phyloP scores from a whole-genome alignment of 1,140 invertebrate genomes.

The Thaumetopoea pityocampa region DNA sequence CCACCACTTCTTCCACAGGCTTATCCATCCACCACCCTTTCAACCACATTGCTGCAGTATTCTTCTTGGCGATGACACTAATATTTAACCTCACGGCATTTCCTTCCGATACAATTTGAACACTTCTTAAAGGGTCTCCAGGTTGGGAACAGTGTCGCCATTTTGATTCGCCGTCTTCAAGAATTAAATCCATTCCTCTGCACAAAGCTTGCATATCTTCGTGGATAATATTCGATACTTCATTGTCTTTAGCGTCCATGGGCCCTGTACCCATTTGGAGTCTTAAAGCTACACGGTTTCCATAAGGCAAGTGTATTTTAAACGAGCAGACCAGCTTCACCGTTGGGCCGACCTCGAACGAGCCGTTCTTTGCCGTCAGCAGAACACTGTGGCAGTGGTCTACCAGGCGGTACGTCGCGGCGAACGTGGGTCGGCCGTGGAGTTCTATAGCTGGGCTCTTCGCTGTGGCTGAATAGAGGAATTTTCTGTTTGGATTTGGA shows the following conservation, averaged over 20 bases:
- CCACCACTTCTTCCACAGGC: constrained; percentile 74
- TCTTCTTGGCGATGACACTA: constrained; percentile 48
- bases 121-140: constrained; percentile 73
- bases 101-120: constrained; percentile 76
- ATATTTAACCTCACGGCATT: constrained; percentile 75
- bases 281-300: constrained; percentile 76
- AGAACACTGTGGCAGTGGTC: constrained; percentile 81
- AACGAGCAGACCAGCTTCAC: constrained; percentile 78
- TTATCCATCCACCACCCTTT: constrained; percentile 76
- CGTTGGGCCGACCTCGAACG: constrained; percentile 76
- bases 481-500: constrained; percentile 68
- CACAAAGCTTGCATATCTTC: constrained; percentile 60
- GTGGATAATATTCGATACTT: constrained; percentile 48
- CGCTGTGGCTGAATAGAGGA: constrained; percentile 71
- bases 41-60: constrained; percentile 61
- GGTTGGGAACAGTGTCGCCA: constrained; percentile 77
- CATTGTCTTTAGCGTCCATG: constrained; percentile 30
- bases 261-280: constrained; percentile 74
- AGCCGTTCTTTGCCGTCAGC: constrained; percentile 77
- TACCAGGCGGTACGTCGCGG: constrained; percentile 77
- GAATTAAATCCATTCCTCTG: constrained; percentile 71
- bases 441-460: constrained; percentile 69
- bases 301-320: constrained; percentile 79
- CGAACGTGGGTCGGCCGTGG: constrained; percentile 78
- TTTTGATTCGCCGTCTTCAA: constrained; percentile 74